Conservation (phyloP, 1,140 invertebrate species). For the Pseudachorutes palmiensis region DNA sequence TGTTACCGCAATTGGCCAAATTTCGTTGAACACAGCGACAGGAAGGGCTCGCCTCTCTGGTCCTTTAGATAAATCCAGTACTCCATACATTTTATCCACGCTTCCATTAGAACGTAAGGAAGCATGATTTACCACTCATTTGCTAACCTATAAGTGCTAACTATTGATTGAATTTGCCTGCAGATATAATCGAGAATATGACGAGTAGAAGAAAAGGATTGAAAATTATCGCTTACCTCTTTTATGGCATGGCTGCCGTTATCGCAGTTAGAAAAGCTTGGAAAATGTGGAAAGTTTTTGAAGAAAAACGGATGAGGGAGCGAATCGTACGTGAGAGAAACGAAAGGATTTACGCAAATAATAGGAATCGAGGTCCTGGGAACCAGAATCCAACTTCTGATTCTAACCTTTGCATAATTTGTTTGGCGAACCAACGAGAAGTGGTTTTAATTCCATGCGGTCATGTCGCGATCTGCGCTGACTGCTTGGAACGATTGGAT, state of each 20-base stretch:
- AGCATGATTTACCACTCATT: constrained; percentile 2
- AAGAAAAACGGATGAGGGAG: constrained; percentile 30
- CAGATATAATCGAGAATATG: constrained; percentile 31
- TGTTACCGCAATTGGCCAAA: constrained; percentile 32
- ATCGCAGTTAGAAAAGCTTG: constrained; percentile 22
- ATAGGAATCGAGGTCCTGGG: neutral
- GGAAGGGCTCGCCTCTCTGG: constrained; percentile 21
- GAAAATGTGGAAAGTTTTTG: constrained; percentile 22
- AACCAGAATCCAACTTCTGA: constrained; percentile 1
- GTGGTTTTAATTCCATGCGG: constrained; percentile 72
- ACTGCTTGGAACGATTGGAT: constrained; percentile 56
- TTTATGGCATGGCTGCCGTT: constrained; percentile 21
- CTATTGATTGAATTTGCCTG: constrained; percentile 1
- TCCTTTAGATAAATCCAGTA: constrained; percentile 10
- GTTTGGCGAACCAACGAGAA: constrained; percentile 43
- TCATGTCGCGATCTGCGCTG: constrained; percentile 72
- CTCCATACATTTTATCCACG: constrained; percentile 29
- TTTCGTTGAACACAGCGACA: constrained; percentile 15
- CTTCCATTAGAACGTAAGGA: constrained; percentile 33
- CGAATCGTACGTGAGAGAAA: constrained; percentile 25
- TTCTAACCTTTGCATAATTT: constrained; percentile 31
- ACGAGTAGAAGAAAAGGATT: constrained; percentile 24
- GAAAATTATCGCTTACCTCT: constrained; percentile 25
- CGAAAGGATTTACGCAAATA: neutral
- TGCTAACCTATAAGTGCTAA: neutral